Conservation (phyloP, 2,113 vertebrate genomes). For the Myotis brandtii region DNA sequence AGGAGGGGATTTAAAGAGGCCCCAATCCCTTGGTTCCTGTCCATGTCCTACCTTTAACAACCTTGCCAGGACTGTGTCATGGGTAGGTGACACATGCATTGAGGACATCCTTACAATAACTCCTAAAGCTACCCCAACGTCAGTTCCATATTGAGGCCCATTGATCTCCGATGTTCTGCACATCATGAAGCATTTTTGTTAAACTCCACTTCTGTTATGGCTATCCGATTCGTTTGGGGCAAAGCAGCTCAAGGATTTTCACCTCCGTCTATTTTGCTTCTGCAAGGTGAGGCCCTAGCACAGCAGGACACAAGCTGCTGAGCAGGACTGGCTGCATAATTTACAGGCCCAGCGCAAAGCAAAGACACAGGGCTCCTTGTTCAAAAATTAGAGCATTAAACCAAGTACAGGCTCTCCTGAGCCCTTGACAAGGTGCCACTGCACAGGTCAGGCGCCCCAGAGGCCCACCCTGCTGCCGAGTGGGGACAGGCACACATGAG, state of each 20-base stretch:
- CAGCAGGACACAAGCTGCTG: neutral
- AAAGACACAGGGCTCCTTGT: neutral
- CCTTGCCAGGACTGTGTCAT: neutral
- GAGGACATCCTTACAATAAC: neutral
- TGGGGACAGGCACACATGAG: neutral
- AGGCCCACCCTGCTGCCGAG: neutral
- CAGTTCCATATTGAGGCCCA: neutral
- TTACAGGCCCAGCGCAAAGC: neutral
- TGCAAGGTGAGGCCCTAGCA: neutral
- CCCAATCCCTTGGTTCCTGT: neutral
- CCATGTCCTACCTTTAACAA: neutral
- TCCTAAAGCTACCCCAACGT: neutral
- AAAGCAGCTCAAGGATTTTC: neutral
- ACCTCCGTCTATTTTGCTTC: neutral
- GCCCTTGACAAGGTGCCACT: neutral
- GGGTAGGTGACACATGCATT: neutral
- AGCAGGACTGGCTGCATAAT: neutral
- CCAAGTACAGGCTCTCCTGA: neutral
- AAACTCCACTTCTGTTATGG: neutral
- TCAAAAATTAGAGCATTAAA: slow-evolving; percentile 25
- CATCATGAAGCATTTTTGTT: neutral
- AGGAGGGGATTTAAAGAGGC: slow-evolving; percentile 28
- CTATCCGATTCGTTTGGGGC: neutral
- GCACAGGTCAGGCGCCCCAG: neutral
- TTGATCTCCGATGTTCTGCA: neutral